Evolutionary conservation across 2,797 vertebrate genomes (phyloP), one percentile per base, ranked within the genome.

Genomic region (Anguilla anguilla): DNA sequence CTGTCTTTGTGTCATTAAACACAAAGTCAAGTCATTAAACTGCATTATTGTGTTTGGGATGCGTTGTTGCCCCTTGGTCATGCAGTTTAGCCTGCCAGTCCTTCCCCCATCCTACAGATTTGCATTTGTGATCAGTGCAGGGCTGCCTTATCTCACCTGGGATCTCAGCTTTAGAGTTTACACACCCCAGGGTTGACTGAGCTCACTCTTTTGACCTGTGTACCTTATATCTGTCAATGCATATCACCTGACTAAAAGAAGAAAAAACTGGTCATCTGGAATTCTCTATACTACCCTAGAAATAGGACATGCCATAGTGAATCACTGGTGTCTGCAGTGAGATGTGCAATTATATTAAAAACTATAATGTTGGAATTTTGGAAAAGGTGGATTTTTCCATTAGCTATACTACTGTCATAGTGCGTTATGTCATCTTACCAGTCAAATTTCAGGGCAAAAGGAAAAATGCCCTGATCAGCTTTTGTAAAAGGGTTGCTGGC

Each of bases 121-220:
- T 55, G 86, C 9, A 43, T 57, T 72, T 57, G 89, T 59, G 15
- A 83, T 39, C 17, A 0, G 11, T n/a, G 31, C 19, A 49, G 79
- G 79, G 6, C 10, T 13, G 84, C 86, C 90, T 90, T 88, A 92
- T 92, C 88, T 90, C 53, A 91, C 90, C 89, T 88, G 74, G 87
- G 88, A 86, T 87, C 88, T 89, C 91, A 83, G 28, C 85, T 87
- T 87, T 39, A 81, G 87, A 89, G 51, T 87, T 84, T 77, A 87
- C 84, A 89, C 88, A 90, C 69, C 88, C 87, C 88, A 89, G 86
- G 89, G 89, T 86, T 55, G 53, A 51, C 64, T 86, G 64, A 22
- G 11, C 28, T 46, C 4, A 17, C 19, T 25, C 67, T 74, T 86
- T 53, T 86, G 46, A 86, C 64, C 85, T 55, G n/a, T 19, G 53